Evolutionary conservation across 2,797 vertebrate genomes (phyloP).

Genomic region (Alauda arvensis): DNA sequence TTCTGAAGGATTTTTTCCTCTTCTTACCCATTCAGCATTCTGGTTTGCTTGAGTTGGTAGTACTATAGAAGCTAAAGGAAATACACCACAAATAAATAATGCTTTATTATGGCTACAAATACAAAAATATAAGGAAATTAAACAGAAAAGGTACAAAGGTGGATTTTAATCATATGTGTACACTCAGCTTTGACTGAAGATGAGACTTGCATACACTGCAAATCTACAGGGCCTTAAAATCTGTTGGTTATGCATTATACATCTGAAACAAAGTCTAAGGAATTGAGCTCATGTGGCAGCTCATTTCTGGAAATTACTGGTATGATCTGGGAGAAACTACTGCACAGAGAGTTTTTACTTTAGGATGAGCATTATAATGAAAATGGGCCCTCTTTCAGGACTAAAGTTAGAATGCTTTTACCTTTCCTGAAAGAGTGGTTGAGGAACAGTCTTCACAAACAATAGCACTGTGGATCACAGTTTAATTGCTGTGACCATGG

Average conservation of each 20-base stretch:
- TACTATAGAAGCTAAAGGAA: background rate
- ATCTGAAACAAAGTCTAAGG: background rate
- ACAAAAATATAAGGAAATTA: conserved; percentile 26
- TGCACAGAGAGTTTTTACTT: background rate
- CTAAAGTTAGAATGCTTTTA: background rate
- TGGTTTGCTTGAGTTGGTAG: background rate
- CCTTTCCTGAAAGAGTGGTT: background rate
- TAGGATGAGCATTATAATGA: background rate
- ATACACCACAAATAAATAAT: background rate
- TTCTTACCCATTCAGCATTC: background rate
- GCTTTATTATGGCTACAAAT: background rate
- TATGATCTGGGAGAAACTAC: background rate
- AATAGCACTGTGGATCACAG: background rate
- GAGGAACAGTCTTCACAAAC: background rate
- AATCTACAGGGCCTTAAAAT: background rate
- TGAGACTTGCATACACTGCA: background rate
- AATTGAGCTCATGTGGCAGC: background rate
- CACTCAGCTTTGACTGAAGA: conserved; percentile 2
- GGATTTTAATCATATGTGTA: background rate
- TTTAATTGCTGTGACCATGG: background rate
- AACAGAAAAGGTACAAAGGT: conserved; percentile 47
- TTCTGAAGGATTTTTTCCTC: background rate
- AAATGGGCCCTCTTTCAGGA: background rate
- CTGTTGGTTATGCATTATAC: background rate
- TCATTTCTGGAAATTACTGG: background rate